Percentiles rank a stretch among this genome's conserved stretches.
phyloP scores from a whole-genome alignment of 2,888 invertebrate genomes.

The Heliconius ethilla region DNA sequence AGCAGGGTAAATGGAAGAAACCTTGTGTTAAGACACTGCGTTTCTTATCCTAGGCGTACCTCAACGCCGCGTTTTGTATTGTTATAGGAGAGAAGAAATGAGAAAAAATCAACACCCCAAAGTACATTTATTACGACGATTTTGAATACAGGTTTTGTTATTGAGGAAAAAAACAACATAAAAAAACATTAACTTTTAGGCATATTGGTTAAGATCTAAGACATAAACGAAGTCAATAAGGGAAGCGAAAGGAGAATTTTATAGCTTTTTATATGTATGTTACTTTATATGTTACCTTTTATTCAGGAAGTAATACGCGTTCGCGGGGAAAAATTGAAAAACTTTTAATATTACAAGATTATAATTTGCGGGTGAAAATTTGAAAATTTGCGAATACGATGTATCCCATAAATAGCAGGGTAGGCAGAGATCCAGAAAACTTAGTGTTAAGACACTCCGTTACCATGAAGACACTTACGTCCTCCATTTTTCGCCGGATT shows the following conservation, averaged over 20 bases:
- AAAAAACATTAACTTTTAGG: not conserved
- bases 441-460: too few relatives aligned
- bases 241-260: not conserved
- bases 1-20: too few relatives aligned
- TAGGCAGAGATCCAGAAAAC: too few relatives aligned
- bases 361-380: not conserved
- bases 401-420: too few relatives aligned
- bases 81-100: not conserved
- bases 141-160: not conserved
- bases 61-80: not conserved
- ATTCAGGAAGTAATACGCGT: not conserved
- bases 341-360: slow-evolving; percentile 1
- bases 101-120: not conserved
- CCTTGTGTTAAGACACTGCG: too few relatives aligned
- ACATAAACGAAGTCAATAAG: slow-evolving; percentile 2
- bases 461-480: too few relatives aligned
- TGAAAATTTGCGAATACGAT: not conserved
- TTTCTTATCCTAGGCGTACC: not conserved
- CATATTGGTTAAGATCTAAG: not conserved
- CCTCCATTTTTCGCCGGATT: not conserved
- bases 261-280: slow-evolving; percentile 3
- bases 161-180: not conserved
- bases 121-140: too few relatives aligned
- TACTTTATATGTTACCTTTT: not conserved
- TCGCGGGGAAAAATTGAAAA: slow-evolving; percentile 3